Evolutionary conservation across 2,888 invertebrate species (phyloP), one percentile per base, ranked within the genome.

Genomic region (Epinotia ramella): DNA sequence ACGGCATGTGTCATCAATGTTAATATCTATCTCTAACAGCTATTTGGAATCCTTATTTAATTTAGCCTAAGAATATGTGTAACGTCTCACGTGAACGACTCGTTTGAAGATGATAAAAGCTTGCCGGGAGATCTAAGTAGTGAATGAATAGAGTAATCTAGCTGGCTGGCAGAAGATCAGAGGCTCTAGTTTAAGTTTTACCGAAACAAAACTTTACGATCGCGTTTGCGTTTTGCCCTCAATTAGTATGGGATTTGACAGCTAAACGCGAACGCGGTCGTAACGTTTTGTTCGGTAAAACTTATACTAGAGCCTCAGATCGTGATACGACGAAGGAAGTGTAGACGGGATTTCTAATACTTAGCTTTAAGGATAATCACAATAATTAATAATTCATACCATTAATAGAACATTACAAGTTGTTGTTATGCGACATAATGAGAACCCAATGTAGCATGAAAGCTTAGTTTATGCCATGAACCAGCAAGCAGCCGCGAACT

Each of bases 401-500:
- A 33, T 33, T 40, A 9, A 2, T 40, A 60, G 60, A 60, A 16
- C 16, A 60, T 13, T 49, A 49, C 49, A 49, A 28, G 7, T 28
- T 24, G 7, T 12, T 20, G 11, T 24, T 13, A 24, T 46, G 44
- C 7, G 44, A 67, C 40, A 56, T 67, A 67, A 20, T 46, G 59
- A 16, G 33, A 66, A 33, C 28, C 13, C n/a, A 60, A 44, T 46
- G 57, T n/a, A 59, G 68, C 68, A 44, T 44, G 44, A 69, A 69
- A 44, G 28, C 67, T 67, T 62, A 49, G 7, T 67, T 56, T n/a
- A 44, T 40, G 53, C 33, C n/a, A 46, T 66, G 13, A 66, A 11
- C 40, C 20, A 62, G 40, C 67, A 67, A 73, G 67, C 73, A 62
- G 40, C 67, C 53, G 67, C 67, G 56, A 67, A 59, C 33, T 46